These are phyloP conservation scores for Entomobrya multifasciata DNA, from an alignment of 2,888 invertebrate species.

Conservation along the genomic window DNA sequence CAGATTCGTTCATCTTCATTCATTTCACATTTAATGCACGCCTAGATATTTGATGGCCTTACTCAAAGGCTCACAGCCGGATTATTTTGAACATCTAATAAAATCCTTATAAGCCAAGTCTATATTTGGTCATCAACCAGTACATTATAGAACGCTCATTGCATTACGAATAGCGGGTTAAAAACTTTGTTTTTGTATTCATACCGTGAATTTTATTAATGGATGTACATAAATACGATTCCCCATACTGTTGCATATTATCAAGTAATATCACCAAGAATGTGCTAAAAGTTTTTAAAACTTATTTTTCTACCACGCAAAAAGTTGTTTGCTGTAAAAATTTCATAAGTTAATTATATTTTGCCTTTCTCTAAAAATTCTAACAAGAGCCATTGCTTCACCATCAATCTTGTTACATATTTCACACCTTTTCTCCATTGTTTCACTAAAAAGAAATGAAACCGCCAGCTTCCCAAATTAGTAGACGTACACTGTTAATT, in stretches of 20 bases:
- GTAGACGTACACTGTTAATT: slow-evolving; percentile 52
- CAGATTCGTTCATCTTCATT: no score
- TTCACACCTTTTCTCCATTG: slow-evolving; percentile 42
- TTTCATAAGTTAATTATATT: neutral
- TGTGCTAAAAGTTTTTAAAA: no score
- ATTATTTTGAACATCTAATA: slow-evolving; percentile 62
- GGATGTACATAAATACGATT: slow-evolving; percentile 31
- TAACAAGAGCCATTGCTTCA: neutral
- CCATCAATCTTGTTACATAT: slow-evolving; percentile 11
- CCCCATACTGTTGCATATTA: no score
- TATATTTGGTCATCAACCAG: slow-evolving; percentile 46
- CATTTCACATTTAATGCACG: neutral
- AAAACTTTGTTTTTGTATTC: no score
- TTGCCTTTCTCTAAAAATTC: slow-evolving; percentile 36
- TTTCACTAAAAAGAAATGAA: slow-evolving; percentile 7
- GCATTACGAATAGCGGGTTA: slow-evolving; percentile 12
- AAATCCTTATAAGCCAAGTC: slow-evolving; percentile 55
- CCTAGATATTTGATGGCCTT: slow-evolving; percentile 16
- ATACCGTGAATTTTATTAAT: slow-evolving; percentile 32
- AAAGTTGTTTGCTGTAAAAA: no score
- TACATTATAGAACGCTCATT: neutral
- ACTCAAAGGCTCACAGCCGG: neutral
- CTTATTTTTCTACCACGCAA: no score
- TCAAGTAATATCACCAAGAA: no score
- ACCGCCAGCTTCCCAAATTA: slow-evolving; percentile 52